Percentiles rank a stretch among this genome's conserved stretches.
Evolutionary conservation across 2,888 invertebrate genomes (phyloP).

Genomic region (Thecophora atra): DNA sequence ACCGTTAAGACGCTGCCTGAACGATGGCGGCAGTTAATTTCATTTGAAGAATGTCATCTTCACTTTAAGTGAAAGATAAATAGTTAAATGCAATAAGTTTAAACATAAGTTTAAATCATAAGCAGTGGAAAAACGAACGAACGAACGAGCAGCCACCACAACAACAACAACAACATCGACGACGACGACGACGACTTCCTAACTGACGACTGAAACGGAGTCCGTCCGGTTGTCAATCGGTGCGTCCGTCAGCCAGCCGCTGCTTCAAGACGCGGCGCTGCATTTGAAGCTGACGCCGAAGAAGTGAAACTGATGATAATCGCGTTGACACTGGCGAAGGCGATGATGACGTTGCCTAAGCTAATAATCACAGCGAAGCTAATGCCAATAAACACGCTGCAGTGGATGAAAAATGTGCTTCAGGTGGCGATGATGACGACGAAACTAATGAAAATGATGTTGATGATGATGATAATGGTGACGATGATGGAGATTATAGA

Average conservation of each 20-base stretch:
- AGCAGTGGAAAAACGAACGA: slow-evolving; percentile 41
- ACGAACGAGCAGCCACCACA: slow-evolving; percentile 24
- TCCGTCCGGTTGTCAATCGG: background rate
- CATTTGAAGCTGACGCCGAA: slow-evolving; percentile 24
- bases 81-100: slow-evolving; percentile 48
- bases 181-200: slow-evolving; percentile 32
- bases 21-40: slow-evolving; percentile 56
- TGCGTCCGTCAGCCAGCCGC: slow-evolving; percentile 11
- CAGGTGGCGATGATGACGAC: slow-evolving; percentile 18
- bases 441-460: slow-evolving; percentile 42
- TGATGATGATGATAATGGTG: slow-evolving; percentile 33
- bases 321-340: slow-evolving; percentile 30
- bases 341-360: slow-evolving; percentile 23
- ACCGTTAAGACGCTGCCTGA: too few species aligned
- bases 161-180: slow-evolving; percentile 29
- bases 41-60: slow-evolving; percentile 65
- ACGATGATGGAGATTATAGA: slow-evolving; percentile 4
- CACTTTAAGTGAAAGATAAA: slow-evolving; percentile 65
- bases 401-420: slow-evolving; percentile 42
- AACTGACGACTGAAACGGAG: slow-evolving; percentile 11
- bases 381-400: slow-evolving; percentile 39
- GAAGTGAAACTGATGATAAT: slow-evolving; percentile 46
- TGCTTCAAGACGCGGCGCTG: slow-evolving; percentile 12
- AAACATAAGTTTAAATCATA: slow-evolving; percentile 41
- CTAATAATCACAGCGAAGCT: slow-evolving; percentile 14